phyloP scores from a whole-genome alignment of 2,888 invertebrate species.

The Acrobasis repandana region DNA sequence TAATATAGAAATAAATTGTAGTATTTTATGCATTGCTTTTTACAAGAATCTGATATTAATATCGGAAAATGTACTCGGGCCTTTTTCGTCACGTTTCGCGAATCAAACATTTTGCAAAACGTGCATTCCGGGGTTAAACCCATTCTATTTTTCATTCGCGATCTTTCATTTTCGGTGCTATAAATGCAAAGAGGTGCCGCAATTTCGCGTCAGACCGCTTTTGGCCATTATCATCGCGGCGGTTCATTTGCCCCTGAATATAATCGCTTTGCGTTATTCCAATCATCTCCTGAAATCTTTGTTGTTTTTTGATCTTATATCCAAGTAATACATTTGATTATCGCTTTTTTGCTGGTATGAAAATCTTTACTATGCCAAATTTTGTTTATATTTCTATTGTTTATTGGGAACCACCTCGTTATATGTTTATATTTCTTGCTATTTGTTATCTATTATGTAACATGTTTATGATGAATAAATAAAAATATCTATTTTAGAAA shows the following conservation, averaged over 20 bases:
- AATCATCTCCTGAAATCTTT: constrained; percentile 24
- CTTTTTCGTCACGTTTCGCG: neutral
- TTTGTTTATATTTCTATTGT: no score
- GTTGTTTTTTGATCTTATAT: constrained; percentile 4
- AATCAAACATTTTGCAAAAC: neutral
- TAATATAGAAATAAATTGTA: no score
- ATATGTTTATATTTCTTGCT: no score
- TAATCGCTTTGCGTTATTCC: constrained; percentile 40
- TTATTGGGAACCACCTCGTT: no score
- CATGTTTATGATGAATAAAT: no score
- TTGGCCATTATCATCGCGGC: constrained; percentile 47
- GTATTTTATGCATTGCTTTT: no score
- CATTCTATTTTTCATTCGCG: constrained; percentile 52
- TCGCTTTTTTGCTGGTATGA: neutral
- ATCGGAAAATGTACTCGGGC: no score
- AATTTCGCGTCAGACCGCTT: constrained; percentile 52
- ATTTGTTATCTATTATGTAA: no score
- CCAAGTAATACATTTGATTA: neutral
- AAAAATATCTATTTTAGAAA: no score
- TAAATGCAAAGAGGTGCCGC: constrained; percentile 66
- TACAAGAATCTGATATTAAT: no score
- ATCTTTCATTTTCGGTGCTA: constrained; percentile 66
- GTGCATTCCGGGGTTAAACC: constrained; percentile 24
- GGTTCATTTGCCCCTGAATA: constrained; percentile 51
- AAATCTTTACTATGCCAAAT: no score